phyloP scores from a whole-genome alignment of 2,113 vertebrate genomes.

The Ictidomys tridecemlineatus region DNA sequence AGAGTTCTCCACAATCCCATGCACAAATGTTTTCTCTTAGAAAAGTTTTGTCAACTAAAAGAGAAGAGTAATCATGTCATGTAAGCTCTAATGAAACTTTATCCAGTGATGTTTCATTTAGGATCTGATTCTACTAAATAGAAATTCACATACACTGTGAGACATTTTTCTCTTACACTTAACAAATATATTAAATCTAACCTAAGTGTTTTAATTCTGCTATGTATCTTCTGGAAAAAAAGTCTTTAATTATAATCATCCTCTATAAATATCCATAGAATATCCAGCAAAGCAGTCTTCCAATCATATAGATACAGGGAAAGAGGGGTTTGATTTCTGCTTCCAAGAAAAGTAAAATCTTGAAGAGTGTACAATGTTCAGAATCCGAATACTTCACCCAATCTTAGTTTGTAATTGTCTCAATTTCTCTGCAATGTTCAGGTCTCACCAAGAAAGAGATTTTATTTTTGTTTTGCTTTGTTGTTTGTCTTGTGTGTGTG shows the following conservation, averaged over 20 bases:
- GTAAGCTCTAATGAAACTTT: background rate
- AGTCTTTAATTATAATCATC: background rate
- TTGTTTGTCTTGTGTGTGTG: background rate
- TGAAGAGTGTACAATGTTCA: background rate
- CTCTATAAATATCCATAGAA: background rate
- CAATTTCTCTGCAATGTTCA: background rate
- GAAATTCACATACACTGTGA: background rate
- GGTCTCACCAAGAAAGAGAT: background rate
- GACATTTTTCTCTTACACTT: background rate
- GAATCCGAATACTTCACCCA: background rate
- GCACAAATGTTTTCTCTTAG: background rate
- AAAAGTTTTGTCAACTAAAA: background rate
- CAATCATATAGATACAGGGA: background rate
- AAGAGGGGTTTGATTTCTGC: background rate
- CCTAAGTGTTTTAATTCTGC: background rate
- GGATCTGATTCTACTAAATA: background rate
- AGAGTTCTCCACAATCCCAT: background rate
- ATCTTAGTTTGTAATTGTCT: background rate
- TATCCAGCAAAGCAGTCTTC: background rate
- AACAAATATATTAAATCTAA: background rate
- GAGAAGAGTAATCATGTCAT: background rate
- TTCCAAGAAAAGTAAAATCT: background rate
- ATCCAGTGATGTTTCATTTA: background rate
- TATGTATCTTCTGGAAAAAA: background rate
- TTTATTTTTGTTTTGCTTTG: background rate